phyloP scores from a whole-genome alignment of 2,797 vertebrate genomes.

The Rhinophrynus dorsalis region DNA sequence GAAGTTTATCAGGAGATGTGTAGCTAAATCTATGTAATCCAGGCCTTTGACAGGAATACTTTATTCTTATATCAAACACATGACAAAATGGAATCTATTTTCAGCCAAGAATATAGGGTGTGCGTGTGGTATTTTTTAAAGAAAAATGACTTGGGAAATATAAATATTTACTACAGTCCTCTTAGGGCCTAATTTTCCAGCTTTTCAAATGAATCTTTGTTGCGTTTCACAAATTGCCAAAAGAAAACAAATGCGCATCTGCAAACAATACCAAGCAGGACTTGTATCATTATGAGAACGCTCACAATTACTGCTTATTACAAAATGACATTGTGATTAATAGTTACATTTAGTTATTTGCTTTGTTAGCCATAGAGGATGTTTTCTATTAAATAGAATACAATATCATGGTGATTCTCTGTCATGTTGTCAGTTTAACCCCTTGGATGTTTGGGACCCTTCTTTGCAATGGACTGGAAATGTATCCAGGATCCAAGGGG shows the following conservation, averaged over 20 bases:
- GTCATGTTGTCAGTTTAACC: background rate
- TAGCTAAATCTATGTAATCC: too few species aligned
- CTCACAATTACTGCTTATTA: background rate
- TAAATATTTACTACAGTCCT: background rate
- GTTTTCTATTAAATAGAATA: background rate
- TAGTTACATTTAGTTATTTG: background rate
- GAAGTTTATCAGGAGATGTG: too few species aligned
- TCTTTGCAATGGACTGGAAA: too few species aligned
- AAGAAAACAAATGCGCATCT: slow-evolving; percentile 17
- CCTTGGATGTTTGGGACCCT: too few species aligned
- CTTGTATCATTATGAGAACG: background rate
- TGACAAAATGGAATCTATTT: too few species aligned
- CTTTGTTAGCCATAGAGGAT: background rate
- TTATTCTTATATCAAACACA: background rate
- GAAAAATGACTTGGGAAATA: background rate
- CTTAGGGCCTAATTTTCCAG: slow-evolving; percentile 17
- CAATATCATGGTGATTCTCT: background rate
- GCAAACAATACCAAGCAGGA: background rate
- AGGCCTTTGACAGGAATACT: too few species aligned
- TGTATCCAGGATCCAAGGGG: too few species aligned
- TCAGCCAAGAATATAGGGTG: too few species aligned
- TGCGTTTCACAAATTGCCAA: slow-evolving; percentile 20
- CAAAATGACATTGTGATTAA: background rate
- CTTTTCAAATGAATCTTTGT: slow-evolving; percentile 20
- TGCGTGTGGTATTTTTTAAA: too few species aligned